These are phyloP conservation scores for Anastrepha ludens DNA, from an alignment of 1,140 invertebrate species.

Conservation along the genomic window DNA sequence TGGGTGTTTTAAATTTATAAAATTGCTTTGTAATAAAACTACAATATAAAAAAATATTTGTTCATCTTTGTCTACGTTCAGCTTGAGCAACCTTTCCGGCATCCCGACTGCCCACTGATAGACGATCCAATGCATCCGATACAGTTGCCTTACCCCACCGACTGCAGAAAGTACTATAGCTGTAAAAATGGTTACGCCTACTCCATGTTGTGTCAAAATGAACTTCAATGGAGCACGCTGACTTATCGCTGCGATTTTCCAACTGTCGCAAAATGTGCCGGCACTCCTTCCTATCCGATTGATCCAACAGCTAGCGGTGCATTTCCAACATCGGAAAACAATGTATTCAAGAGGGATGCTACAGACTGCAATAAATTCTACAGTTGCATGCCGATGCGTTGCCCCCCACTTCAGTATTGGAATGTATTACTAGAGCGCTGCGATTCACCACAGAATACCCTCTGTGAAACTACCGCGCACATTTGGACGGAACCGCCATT, in stretches of 20 bases:
- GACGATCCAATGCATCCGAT: constrained; percentile 57
- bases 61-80: background rate
- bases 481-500: background rate
- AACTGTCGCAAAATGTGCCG: constrained; percentile 35
- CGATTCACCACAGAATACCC: constrained; percentile 44
- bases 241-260: constrained; percentile 57
- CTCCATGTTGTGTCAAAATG: constrained; percentile 47
- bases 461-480: background rate
- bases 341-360: background rate
- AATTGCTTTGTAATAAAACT: background rate
- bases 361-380: constrained; percentile 54
- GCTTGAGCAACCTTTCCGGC: constrained; percentile 21
- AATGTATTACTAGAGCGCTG: constrained; percentile 37
- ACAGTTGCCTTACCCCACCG: constrained; percentile 53
- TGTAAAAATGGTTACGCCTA: constrained; percentile 54
- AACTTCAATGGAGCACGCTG: constrained; percentile 54
- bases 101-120: constrained; percentile 55
- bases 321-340: background rate
- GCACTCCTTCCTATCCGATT: too few relatives aligned
- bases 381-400: constrained; percentile 28
- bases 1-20: background rate
- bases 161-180: constrained; percentile 56
- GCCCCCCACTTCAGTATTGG: constrained; percentile 51
- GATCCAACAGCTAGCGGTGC: background rate
- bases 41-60: background rate